Conservation (phyloP, 2,888 invertebrate species). For the Drosophila parthenogenetica region DNA sequence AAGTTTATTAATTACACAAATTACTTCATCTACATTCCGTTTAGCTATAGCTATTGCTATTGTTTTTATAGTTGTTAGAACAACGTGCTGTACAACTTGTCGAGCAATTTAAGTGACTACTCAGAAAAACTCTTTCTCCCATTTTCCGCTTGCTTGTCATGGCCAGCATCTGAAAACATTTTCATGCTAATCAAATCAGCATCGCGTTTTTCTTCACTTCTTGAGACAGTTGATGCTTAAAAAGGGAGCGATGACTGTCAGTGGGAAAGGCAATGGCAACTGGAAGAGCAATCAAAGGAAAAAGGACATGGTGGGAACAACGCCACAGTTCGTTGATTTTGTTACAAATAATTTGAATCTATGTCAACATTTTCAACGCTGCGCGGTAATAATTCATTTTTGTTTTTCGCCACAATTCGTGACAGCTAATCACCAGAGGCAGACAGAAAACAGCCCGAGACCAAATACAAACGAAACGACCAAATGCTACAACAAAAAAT, state of each 20-base stretch:
- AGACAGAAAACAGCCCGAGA: constrained; percentile 38
- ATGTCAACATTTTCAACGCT: constrained; percentile 73
- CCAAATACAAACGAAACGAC: constrained; percentile 22
- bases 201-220: constrained; percentile 12
- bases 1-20: constrained; percentile 73
- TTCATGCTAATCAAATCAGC: constrained; percentile 69
- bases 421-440: constrained; percentile 75
- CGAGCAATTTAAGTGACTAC: constrained; percentile 28
- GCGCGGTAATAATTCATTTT: constrained; percentile 77
- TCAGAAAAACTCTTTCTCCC: constrained; percentile 35
- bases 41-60: constrained; percentile 10
- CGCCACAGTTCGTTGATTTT: constrained; percentile 71
- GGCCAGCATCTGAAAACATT: constrained; percentile 5
- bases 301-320: neutral
- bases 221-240: constrained; percentile 3
- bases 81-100: constrained; percentile 40
- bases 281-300: constrained; percentile 15
- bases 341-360: constrained; percentile 80
- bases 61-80: constrained; percentile 22
- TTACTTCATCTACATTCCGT: constrained; percentile 50
- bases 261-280: neutral
- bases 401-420: constrained; percentile 70
- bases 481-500: constrained; percentile 8
- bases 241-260: neutral
- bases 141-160: neutral